phyloP scores from a whole-genome alignment of 2,113 vertebrate species.

The Nanorana parkeri region DNA sequence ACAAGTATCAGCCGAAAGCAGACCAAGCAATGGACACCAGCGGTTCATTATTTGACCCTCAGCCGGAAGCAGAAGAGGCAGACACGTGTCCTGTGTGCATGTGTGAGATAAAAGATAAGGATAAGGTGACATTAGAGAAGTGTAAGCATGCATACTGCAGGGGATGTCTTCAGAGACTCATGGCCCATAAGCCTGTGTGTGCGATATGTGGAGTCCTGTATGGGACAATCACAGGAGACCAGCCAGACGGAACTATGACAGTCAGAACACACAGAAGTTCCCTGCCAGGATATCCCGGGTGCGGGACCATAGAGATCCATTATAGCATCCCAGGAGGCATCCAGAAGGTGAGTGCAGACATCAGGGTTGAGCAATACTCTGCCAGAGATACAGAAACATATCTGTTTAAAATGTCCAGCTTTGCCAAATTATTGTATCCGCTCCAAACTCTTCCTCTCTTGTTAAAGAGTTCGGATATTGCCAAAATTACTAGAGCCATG shows the following conservation, averaged over 20 bases:
- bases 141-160: conserved; percentile 77
- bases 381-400: too few relatives aligned
- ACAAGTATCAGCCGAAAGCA: too few relatives aligned
- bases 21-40: conserved; percentile 42
- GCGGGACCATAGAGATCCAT: conserved; percentile 62
- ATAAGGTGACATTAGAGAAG: conserved; percentile 62
- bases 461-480: too few relatives aligned
- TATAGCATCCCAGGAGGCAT: conserved; percentile 52
- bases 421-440: too few relatives aligned
- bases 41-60: neutral
- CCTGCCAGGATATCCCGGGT: conserved; percentile 68
- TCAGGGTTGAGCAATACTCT: too few relatives aligned
- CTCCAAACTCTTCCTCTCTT: too few relatives aligned
- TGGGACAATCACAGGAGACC: conserved; percentile 68
- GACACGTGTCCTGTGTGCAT: conserved; percentile 68
- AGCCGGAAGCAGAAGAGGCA: neutral
- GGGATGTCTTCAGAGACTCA: conserved; percentile 60
- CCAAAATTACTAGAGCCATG: too few relatives aligned
- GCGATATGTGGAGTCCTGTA: conserved; percentile 67
- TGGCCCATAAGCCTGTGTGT: conserved; percentile 64
- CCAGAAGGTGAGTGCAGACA: conserved; percentile 73
- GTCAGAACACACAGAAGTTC: rapidly evolving
- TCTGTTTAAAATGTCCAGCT: too few relatives aligned
- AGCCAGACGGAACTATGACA: conserved; percentile 69
- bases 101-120: conserved; percentile 60